Conservation (phyloP, 53 echinoderm and acorn worm species). For the Paracentrotus lividus region DNA sequence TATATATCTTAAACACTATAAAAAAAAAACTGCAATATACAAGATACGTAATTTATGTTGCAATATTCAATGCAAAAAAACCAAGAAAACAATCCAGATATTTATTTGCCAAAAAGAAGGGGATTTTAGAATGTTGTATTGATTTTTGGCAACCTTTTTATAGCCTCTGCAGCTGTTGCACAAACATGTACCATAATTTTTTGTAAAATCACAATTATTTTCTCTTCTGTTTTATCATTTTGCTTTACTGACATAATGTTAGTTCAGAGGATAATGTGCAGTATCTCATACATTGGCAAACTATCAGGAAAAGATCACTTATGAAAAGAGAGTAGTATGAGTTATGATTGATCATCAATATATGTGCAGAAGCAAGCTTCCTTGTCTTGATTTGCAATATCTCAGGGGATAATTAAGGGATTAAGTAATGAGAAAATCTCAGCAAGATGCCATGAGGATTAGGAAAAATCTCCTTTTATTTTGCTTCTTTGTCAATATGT, state of each 20-base stretch:
- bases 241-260: background rate
- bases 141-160: background rate
- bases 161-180: background rate
- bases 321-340: background rate
- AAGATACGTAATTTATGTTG: background rate
- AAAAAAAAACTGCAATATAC: no score
- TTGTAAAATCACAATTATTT: background rate
- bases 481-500: background rate
- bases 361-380: background rate
- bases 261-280: background rate
- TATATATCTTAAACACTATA: no score
- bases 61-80: background rate
- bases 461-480: background rate
- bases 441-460: background rate
- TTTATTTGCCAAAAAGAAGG: background rate
- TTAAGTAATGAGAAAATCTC: background rate
- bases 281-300: background rate
- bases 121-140: background rate
- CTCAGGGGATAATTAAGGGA: background rate
- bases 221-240: background rate
- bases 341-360: background rate
- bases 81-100: background rate
- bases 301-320: background rate
- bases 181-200: background rate
- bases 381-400: background rate